These are phyloP conservation scores for Caenorhabditis doughertyi DNA, from an alignment of 2,888 invertebrate species.

Conservation along the genomic window DNA sequence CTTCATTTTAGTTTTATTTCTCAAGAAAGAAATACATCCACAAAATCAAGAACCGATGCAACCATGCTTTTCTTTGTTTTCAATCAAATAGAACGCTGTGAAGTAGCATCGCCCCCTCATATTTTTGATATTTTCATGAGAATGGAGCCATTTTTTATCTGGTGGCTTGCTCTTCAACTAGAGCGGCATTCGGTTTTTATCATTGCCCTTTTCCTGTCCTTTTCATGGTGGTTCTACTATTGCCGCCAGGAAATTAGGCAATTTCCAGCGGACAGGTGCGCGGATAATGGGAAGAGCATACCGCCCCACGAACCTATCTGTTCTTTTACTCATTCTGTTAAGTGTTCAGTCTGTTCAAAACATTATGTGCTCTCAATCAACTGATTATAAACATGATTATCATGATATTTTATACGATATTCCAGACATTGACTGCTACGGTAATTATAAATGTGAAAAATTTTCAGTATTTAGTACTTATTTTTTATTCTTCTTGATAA, in stretches of 20 bases:
- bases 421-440: not conserved
- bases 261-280: slow-evolving; percentile 31
- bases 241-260: slow-evolving; percentile 44
- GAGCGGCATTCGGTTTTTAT: slow-evolving; percentile 4
- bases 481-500: not conserved
- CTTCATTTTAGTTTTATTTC: no score
- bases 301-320: not conserved
- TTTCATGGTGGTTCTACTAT: slow-evolving; percentile 17
- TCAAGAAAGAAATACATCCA: no score
- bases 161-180: not conserved
- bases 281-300: slow-evolving; percentile 47
- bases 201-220: slow-evolving; percentile 12
- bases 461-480: not conserved
- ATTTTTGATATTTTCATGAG: not conserved
- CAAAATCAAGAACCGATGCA: no score
- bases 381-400: not conserved
- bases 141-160: not conserved
- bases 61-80: no score
- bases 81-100: no score
- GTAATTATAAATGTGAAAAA: not conserved
- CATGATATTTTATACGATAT: not conserved
- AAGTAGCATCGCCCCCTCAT: not conserved
- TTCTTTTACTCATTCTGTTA: not conserved
- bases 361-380: slow-evolving; percentile 8
- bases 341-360: not conserved